These are phyloP conservation scores for Echinarachnius parma DNA, from an alignment of 53 echinoderm and acorn worm genomes.

Conservation along the genomic window DNA sequence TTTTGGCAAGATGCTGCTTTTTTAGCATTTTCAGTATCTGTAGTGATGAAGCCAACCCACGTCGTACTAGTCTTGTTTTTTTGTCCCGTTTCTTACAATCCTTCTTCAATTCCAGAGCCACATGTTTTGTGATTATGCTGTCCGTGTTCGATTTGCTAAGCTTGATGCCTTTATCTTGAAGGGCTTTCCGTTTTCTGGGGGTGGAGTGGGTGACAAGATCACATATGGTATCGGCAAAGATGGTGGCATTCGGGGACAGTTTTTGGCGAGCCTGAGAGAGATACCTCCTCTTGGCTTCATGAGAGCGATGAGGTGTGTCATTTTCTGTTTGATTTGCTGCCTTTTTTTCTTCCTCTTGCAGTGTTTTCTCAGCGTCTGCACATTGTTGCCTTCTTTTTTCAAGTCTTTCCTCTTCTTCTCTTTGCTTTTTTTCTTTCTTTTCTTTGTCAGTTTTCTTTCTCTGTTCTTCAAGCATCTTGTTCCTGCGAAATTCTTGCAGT, in stretches of 20 bases:
- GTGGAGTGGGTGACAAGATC: neutral
- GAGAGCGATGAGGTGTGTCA: neutral
- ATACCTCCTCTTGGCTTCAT: neutral
- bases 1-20: constrained; percentile 9
- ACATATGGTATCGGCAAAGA: neutral
- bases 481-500: neutral
- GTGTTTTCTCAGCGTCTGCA: neutral
- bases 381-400: neutral
- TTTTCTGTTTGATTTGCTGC: neutral
- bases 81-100: neutral
- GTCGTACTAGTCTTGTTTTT: neutral
- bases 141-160: neutral
- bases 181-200: neutral
- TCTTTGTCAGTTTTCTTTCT: neutral
- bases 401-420: neutral
- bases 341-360: constrained; percentile 3
- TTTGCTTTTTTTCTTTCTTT: neutral
- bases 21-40: neutral
- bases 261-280: neutral
- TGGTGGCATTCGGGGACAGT: constrained; percentile 1
- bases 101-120: neutral
- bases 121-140: neutral
- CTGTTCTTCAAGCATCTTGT: neutral
- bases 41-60: neutral
- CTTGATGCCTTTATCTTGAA: neutral